A percentile compares a stretch with the other conserved stretches of the same genome.
phyloP scores from a whole-genome alignment of 2,113 vertebrate species.

The Glaucidium brasilianum region DNA sequence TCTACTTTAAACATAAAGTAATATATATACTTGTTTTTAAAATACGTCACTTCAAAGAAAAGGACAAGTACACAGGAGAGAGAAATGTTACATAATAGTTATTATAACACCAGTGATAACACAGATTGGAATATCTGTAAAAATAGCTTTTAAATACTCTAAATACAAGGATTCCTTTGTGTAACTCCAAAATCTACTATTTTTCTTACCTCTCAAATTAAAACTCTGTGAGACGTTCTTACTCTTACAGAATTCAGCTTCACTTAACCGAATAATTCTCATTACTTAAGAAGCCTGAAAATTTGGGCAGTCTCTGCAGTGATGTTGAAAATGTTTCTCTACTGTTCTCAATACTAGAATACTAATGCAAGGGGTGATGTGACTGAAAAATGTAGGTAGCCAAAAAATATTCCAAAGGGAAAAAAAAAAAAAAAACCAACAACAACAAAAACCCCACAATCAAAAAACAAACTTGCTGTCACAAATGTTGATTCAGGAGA shows the following conservation, averaged over 20 bases:
- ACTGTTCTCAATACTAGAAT: background rate
- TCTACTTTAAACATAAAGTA: background rate
- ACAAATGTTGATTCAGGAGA: constrained; percentile 1
- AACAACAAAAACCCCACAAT: too few relatives aligned
- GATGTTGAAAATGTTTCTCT: background rate
- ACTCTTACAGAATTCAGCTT: background rate
- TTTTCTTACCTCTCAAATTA: background rate
- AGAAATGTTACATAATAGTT: background rate
- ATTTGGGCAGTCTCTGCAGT: background rate
- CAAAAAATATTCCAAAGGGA: background rate
- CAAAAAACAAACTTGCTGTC: background rate
- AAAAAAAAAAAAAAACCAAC: background rate
- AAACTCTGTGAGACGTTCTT: background rate
- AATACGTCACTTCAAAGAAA: background rate
- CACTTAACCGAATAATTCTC: background rate
- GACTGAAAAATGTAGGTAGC: background rate
- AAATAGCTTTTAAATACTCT: background rate
- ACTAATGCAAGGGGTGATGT: constrained; percentile 2
- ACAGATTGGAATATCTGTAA: background rate
- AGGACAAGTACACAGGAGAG: background rate
- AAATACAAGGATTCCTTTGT: background rate
- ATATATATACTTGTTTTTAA: background rate
- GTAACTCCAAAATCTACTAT: background rate
- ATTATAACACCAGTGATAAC: background rate
- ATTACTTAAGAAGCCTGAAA: background rate